Evolutionary conservation across 2,888 invertebrate genomes (phyloP), one percentile per base, ranked within the genome.

Genomic region (Hydropsyche betteni): DNA sequence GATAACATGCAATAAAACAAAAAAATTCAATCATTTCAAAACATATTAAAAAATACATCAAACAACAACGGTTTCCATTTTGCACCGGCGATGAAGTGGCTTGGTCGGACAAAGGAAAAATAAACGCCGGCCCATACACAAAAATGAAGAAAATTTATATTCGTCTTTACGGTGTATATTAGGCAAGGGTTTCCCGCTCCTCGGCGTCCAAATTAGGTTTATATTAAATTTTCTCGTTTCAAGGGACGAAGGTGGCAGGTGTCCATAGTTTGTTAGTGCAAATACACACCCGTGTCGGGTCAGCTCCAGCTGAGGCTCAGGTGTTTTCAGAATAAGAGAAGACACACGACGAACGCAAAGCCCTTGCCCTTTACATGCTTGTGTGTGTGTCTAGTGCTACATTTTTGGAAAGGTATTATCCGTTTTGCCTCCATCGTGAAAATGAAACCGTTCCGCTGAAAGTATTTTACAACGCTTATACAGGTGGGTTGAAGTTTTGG

Each of bases 201-300:
- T 24, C 61, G 24, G 24, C 24, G 24, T 61, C 51, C 34, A 68
- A 68, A 69, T 69, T 74, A 70, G 69, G 68, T 77, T 75, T 74
- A 73, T 77, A 75, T 77, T 77, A 77, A 77, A 75, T 74, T 73
- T 69, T 69, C 69, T 64, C 50, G 69, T 68, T 64, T 52, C 68
- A 44, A 6, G 44, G 44, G 44, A 24, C 24, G 44, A 44, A 64
- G 52, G 68, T 38, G 64, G 77, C 77, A 77, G 77, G 77, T 77
- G 77, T 64, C 52, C 74, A 53, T 73, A 77, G 77, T 75, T 75
- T 77, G 72, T 70, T 51, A 74, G 75, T 77, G 72, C 71, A 77
- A 77, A 75, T 77, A 77, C 68, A 74, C 75, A 24, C 72, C 55
- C 69, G 24, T 68, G 14, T 36, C 55, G 61, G 52, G 68, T 36